Conservation (phyloP, 2,888 invertebrate genomes). For the Himalopsyche japonica region DNA sequence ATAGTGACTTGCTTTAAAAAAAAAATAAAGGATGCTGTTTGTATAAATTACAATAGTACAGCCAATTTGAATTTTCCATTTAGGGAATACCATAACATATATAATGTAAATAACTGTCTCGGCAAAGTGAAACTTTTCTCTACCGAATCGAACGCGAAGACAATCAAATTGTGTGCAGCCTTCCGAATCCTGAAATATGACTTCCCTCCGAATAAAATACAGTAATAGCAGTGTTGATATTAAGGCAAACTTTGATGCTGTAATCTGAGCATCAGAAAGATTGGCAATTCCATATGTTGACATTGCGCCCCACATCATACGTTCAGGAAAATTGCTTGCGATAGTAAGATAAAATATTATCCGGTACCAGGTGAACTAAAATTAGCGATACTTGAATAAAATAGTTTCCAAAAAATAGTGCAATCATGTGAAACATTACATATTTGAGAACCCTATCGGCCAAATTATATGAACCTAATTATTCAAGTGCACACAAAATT, state of each 20-base stretch:
- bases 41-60: too few relatives aligned
- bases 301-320: constrained; percentile 3
- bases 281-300: constrained; percentile 17
- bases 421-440: too few relatives aligned
- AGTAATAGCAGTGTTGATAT: not conserved
- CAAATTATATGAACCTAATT: too few relatives aligned
- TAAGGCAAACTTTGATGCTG: not conserved
- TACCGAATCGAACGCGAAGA: not conserved
- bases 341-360: not conserved
- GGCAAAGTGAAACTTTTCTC: too few relatives aligned
- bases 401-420: too few relatives aligned
- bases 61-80: too few relatives aligned
- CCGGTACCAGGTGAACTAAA: not conserved
- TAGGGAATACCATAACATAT: too few relatives aligned
- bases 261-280: constrained; percentile 1
- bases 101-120: too few relatives aligned
- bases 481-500: too few relatives aligned
- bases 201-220: not conserved
- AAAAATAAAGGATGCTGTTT: too few relatives aligned
- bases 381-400: not conserved
- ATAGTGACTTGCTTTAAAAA: too few relatives aligned
- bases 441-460: too few relatives aligned
- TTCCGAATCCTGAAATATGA: not conserved
- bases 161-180: constrained; percentile 9
- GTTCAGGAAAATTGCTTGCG: not conserved